Evolutionary conservation across 2,888 invertebrate genomes (phyloP).

Genomic region (Junonia oenone): DNA sequence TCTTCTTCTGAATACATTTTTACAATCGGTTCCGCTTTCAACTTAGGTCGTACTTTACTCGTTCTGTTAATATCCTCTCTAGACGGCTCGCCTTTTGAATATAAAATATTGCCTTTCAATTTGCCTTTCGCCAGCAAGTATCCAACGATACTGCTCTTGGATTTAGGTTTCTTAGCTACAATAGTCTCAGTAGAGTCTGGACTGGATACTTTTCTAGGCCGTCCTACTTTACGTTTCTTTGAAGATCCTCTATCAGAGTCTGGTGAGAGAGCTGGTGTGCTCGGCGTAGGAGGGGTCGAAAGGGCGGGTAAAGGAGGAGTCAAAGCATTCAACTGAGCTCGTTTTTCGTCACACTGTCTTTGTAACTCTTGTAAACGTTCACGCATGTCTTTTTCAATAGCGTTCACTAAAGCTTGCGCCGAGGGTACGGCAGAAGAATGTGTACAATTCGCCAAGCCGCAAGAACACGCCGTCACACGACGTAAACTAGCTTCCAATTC

Average conservation of each 20-base stretch:
- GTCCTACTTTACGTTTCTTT: constrained; percentile 90
- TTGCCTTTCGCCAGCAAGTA: constrained; percentile 83
- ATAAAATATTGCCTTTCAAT: constrained; percentile 73
- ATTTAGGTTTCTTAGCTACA: constrained; percentile 89
- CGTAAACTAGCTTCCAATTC: constrained; percentile 65
- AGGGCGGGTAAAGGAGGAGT: constrained; percentile 74
- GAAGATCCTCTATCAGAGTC: constrained; percentile 78
- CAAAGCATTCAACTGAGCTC: constrained; percentile 87
- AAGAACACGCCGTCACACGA: constrained; percentile 62
- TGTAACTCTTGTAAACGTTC: constrained; percentile 89
- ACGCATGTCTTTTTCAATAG: constrained; percentile 90
- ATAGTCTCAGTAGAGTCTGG: constrained; percentile 87
- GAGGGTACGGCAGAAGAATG: constrained; percentile 62
- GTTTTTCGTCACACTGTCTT: constrained; percentile 89
- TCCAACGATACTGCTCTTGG: constrained; percentile 83
- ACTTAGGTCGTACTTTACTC: constrained; percentile 84
- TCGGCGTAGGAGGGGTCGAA: constrained; percentile 63
- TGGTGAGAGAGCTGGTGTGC: constrained; percentile 67
- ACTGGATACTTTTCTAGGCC: constrained; percentile 86
- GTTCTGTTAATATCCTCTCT: constrained; percentile 67
- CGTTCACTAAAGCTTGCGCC: constrained; percentile 82
- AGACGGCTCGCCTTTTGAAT: constrained; percentile 74
- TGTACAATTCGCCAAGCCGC: constrained; percentile 48
- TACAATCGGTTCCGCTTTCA: constrained; percentile 85
- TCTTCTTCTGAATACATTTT: constrained; percentile 81